These are phyloP conservation scores for Gallinago media DNA, from an alignment of 2,113 vertebrate species.

Conservation along the genomic window DNA sequence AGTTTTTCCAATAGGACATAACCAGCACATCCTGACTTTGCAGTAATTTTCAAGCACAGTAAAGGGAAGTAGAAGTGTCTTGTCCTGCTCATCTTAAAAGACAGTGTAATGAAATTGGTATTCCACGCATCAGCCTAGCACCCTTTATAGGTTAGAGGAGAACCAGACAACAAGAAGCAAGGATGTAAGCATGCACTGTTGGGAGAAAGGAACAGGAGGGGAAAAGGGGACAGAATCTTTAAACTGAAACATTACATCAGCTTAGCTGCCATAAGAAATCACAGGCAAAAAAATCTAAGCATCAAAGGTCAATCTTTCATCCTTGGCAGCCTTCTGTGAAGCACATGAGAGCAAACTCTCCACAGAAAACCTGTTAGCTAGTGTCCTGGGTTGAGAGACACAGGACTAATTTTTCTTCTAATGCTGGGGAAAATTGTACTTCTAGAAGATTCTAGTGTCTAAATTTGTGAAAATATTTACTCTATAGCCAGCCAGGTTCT, in stretches of 20 bases:
- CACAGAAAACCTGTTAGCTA: not conserved
- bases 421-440: too few species aligned
- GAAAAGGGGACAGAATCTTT: not conserved
- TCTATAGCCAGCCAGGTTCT: too few species aligned
- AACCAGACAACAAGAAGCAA: not conserved
- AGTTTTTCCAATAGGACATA: not conserved
- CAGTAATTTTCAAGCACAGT: not conserved
- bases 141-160: not conserved
- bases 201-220: fast-evolving
- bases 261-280: not conserved
- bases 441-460: too few species aligned
- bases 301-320: not conserved
- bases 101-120: not conserved
- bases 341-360: not conserved
- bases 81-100: not conserved
- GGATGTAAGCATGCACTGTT: not conserved
- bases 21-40: not conserved
- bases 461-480: too few species aligned
- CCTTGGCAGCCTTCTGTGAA: not conserved
- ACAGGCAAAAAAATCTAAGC: not conserved
- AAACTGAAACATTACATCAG: not conserved
- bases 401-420: too few species aligned
- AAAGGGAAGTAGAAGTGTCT: not conserved
- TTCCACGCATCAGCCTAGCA: not conserved
- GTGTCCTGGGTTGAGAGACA: too few species aligned